Conservation (phyloP, 2,113 vertebrate genomes). For the Tragulus kanchil region DNA sequence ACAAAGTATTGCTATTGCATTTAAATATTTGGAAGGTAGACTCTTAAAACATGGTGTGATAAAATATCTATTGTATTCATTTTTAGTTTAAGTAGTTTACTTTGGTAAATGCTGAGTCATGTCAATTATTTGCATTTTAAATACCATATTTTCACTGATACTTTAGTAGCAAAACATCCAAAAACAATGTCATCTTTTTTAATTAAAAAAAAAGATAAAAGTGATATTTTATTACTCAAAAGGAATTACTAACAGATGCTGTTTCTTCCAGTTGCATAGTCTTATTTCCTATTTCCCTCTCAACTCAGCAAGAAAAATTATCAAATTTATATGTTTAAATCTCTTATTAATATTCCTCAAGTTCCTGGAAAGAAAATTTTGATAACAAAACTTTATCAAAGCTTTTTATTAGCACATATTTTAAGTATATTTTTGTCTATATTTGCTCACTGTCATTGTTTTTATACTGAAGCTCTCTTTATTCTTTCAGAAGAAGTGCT, state of each 20-base stretch:
- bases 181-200: neutral
- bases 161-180: neutral
- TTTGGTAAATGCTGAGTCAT: neutral
- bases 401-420: neutral
- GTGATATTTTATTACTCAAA: neutral
- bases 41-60: neutral
- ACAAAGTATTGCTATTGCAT: neutral
- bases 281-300: neutral
- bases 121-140: neutral
- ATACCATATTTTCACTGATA: neutral
- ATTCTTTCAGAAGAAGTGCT: neutral
- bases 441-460: neutral
- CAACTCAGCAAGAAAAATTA: neutral
- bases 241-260: neutral
- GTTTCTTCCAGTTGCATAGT: neutral
- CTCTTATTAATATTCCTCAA: neutral
- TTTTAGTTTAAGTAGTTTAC: neutral
- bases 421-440: neutral
- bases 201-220: neutral
- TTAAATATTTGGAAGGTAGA: neutral
- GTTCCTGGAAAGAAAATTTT: neutral
- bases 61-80: conserved; percentile 1
- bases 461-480: neutral
- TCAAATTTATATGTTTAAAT: conserved; percentile 44
- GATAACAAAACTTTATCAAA: neutral